Evolutionary conservation across 2,113 vertebrate species (phyloP).

Genomic region (Anguilla japonica): DNA sequence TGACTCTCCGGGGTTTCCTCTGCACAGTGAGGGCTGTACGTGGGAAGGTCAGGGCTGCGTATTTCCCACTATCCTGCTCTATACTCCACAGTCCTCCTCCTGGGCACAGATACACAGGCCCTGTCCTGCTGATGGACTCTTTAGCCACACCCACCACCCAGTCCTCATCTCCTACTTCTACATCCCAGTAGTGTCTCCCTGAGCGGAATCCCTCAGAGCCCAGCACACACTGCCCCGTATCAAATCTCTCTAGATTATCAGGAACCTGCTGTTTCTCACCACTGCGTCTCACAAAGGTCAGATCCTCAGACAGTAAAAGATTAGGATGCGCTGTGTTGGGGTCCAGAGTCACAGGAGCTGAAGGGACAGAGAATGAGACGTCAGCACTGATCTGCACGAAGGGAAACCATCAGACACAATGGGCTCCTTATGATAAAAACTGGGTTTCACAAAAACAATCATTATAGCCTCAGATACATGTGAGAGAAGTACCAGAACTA

Average conservation of each 20-base stretch:
- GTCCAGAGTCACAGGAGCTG: slow-evolving; percentile 64
- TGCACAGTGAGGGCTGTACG: too few relatives aligned
- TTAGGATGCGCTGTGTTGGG: slow-evolving; percentile 66
- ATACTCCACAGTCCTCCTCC: background rate
- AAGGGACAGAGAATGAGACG: slow-evolving; percentile 18
- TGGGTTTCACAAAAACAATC: background rate
- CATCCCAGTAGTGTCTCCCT: background rate
- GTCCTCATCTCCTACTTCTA: background rate
- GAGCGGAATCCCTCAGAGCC: slow-evolving; percentile 7
- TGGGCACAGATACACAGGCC: background rate
- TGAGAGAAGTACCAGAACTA: too few relatives aligned
- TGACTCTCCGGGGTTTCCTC: too few relatives aligned
- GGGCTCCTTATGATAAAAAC: background rate
- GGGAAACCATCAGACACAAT: slow-evolving; percentile 7
- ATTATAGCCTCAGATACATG: too few relatives aligned
- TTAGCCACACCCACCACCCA: slow-evolving; percentile 1
- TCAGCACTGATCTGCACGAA: slow-evolving; percentile 10
- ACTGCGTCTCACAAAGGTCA: background rate
- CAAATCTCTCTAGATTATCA: slow-evolving; percentile 3
- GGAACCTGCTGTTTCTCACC: background rate
- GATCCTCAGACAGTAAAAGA: slow-evolving; percentile 60
- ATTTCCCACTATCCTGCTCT: background rate
- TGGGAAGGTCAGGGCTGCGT: background rate
- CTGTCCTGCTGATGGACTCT: slow-evolving; percentile 17
- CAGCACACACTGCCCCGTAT: background rate